Evolutionary conservation across 2,113 vertebrate species (phyloP).

Genomic region (Bambusicola thoracicus): DNA sequence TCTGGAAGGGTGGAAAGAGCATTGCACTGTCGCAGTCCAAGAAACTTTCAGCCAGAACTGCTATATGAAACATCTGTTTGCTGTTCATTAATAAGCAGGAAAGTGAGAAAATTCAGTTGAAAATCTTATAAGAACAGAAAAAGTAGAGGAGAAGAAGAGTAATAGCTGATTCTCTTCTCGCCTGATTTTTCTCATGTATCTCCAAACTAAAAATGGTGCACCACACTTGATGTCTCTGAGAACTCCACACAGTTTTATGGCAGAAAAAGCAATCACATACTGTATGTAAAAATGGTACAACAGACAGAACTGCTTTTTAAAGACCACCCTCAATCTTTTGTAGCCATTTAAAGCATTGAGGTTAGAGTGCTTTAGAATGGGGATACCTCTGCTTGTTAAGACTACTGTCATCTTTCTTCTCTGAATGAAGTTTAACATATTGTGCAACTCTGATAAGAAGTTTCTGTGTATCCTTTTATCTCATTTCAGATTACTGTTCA

Average conservation of each 20-base stretch:
- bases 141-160: not conserved
- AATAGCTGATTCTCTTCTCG: not conserved
- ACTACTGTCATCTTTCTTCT: not conserved
- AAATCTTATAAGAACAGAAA: not conserved
- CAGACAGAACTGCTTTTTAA: not conserved
- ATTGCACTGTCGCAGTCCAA: not conserved
- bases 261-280: not conserved
- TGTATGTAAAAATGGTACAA: not conserved
- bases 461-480: not conserved
- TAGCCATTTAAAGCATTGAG: not conserved
- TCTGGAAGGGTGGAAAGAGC: not conserved
- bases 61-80: not conserved
- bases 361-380: not conserved
- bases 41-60: not conserved
- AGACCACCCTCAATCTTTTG: not conserved
- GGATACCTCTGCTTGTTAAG: not conserved
- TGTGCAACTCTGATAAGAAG: not conserved
- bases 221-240: not conserved
- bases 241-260: constrained; percentile 11
- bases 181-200: not conserved
- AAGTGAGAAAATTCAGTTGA: not conserved
- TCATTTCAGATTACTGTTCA: not conserved
- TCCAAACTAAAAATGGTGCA: not conserved
- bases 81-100: not conserved
- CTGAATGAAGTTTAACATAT: not conserved